Conservation (phyloP, 2,797 vertebrate genomes). For the Phrynocephalus guinanensis region DNA sequence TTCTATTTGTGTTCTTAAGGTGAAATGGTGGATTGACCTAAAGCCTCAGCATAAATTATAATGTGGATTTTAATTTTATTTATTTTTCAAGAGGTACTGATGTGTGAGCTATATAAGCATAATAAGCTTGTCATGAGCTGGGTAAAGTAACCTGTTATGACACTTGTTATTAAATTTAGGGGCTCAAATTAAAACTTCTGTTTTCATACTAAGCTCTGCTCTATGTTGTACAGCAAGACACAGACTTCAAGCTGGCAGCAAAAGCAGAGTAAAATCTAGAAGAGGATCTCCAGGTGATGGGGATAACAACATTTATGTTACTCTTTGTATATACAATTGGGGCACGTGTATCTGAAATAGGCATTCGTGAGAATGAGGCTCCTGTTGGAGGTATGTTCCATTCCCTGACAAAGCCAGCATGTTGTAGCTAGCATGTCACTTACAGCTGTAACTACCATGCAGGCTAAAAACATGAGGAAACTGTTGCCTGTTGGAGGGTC, state of each 20-base stretch:
- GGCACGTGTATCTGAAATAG: too few relatives aligned
- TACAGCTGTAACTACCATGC: too few relatives aligned
- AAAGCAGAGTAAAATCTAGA: rapidly evolving
- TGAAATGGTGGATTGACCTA: background rate
- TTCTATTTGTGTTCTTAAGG: rapidly evolving
- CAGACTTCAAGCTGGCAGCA: background rate
- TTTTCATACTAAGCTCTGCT: background rate
- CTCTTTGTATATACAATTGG: background rate
- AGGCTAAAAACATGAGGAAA: too few relatives aligned
- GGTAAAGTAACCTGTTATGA: slow-evolving; percentile 14
- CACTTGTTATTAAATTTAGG: background rate
- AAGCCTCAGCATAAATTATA: background rate
- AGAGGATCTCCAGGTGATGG: background rate
- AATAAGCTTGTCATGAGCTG: background rate
- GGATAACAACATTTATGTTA: background rate
- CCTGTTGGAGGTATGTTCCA: too few relatives aligned
- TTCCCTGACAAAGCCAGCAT: too few relatives aligned
- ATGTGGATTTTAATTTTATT: rapidly evolving
- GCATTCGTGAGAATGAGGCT: background rate
- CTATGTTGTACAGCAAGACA: slow-evolving; percentile 7
- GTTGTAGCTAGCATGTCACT: too few relatives aligned
- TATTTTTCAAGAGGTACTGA: background rate
- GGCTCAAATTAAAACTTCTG: background rate
- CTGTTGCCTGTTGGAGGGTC: too few relatives aligned
- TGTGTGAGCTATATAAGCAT: background rate